Conservation (phyloP, 2,888 invertebrate genomes). For the Cephus pulcher region DNA sequence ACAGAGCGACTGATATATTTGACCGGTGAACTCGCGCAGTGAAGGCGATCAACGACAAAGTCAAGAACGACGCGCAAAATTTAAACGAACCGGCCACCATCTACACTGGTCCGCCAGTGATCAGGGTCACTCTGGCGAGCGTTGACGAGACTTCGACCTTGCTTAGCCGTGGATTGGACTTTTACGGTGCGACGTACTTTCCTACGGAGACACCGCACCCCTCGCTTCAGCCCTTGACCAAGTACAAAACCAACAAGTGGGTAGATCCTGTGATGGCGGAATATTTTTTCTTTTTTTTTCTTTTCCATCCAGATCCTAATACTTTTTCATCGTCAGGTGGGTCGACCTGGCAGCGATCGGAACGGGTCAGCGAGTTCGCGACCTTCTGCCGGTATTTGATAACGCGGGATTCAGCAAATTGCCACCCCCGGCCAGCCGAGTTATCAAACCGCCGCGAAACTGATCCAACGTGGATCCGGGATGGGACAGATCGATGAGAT, state of each 20-base stretch:
- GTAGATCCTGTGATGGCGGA: slow-evolving; percentile 4
- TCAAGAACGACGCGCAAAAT: slow-evolving; percentile 58
- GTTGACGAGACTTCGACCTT: slow-evolving; percentile 70
- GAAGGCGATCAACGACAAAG: slow-evolving; percentile 60
- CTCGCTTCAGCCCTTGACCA: slow-evolving; percentile 66
- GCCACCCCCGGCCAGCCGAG: slow-evolving; percentile 83
- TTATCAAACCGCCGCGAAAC: slow-evolving; percentile 74
- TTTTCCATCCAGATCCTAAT: no score
- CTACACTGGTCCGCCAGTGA: slow-evolving; percentile 62
- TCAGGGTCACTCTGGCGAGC: slow-evolving; percentile 66
- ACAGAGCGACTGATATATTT: not conserved
- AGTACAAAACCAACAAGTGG: slow-evolving; percentile 64
- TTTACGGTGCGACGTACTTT: slow-evolving; percentile 89
- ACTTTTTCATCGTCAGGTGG: slow-evolving; percentile 67
- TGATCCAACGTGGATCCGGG: slow-evolving; percentile 32
- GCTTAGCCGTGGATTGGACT: slow-evolving; percentile 86
- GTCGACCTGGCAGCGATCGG: slow-evolving; percentile 77
- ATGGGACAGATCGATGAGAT: no score
- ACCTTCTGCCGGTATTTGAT: slow-evolving; percentile 85
- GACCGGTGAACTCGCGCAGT: slow-evolving; percentile 32
- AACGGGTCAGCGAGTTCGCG: slow-evolving; percentile 72
- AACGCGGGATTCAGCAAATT: slow-evolving; percentile 87
- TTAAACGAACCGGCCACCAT: slow-evolving; percentile 62
- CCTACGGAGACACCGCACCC: slow-evolving; percentile 82
- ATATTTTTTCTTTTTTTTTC: not conserved